Evolutionary conservation across 2,797 vertebrate species (phyloP).

Genomic region (Brachyrhaphis roseni): DNA sequence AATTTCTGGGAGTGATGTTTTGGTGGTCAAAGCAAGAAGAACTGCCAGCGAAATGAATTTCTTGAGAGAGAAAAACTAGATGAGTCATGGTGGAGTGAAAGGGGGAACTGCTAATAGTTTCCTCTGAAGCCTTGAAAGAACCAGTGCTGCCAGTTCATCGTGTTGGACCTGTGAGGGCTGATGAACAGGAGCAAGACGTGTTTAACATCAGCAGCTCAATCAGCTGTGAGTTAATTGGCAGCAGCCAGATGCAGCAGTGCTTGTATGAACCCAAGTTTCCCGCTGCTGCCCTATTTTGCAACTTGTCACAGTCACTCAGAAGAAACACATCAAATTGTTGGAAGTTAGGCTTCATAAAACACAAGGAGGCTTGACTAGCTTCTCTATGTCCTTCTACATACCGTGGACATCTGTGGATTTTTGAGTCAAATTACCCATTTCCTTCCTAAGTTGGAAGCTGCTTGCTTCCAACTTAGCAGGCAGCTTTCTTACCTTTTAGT

Average conservation of each 20-base stretch:
- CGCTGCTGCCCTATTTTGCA: background rate
- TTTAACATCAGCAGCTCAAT: background rate
- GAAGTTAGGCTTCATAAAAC: background rate
- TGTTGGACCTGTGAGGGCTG: background rate
- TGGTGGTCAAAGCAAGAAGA: background rate
- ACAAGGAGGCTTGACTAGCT: background rate
- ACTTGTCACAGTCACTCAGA: background rate
- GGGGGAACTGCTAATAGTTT: background rate
- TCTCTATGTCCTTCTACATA: background rate
- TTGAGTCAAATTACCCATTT: background rate
- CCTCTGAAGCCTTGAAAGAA: background rate
- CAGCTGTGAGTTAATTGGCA: background rate
- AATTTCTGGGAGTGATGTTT: background rate
- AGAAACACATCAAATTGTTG: background rate
- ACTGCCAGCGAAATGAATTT: background rate
- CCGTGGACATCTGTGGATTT: background rate
- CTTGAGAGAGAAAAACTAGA: background rate
- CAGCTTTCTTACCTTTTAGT: background rate
- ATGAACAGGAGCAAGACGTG: background rate
- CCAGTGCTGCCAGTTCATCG: background rate
- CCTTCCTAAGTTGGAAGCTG: too few relatives aligned
- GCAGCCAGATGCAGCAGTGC: background rate
- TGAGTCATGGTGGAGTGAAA: background rate
- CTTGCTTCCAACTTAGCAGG: background rate
- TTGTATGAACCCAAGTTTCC: background rate